Base-by-base conservation (phyloP, 2,113 vertebrate genomes). In the Gopherus evgoodei region DNA sequence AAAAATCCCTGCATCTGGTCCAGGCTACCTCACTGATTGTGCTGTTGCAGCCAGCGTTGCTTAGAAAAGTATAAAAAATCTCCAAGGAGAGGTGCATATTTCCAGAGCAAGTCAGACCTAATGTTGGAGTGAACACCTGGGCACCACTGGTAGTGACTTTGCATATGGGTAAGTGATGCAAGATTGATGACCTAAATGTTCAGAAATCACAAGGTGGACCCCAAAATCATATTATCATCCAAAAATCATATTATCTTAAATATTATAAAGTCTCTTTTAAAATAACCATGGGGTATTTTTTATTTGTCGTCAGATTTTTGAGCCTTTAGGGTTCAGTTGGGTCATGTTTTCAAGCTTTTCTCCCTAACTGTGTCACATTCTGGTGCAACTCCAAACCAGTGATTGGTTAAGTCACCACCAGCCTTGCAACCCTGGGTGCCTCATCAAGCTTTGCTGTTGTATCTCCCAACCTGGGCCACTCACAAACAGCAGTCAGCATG, bases 51-150 rank as follows among this genome's bases (percentile, higher is more conserved):
- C 10, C 62, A 29, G 5, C 7, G 3, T 65, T 75, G 72, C 50
- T 78, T n/a, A n/a, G 52, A 72, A 76, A 84, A 88, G 50, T 6
- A 17, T 75, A 52, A 47, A 29, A 79, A 91, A 87, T 81, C 78
- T 1, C 1, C 11, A 81, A 59, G 52, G 44, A 42, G 1, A 13
- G 49, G 44, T 85, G 12, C 11, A 7, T 49, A 44, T 59, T 52
- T 62, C 29, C 82, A 76, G 86, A 42, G 27, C 38, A 3, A 1
- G 2, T 13, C 47, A 25, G 11, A 57, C 22, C 21, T 17, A 1
- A 69, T 78, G 22, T 25, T 85, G 47, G 25, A n/a, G 42, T 38
- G 65, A 47, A 57, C 5, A 25, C 5, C n/a, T 47, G 65, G 84
- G 80, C 49, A 10, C 83, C 83, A 42, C 75, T 79, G 3, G 21